A percentile compares a stretch with the other conserved stretches of the same genome.
Conservation (phyloP, 2,888 invertebrate genomes). For the Chaitophorus viminalis region DNA sequence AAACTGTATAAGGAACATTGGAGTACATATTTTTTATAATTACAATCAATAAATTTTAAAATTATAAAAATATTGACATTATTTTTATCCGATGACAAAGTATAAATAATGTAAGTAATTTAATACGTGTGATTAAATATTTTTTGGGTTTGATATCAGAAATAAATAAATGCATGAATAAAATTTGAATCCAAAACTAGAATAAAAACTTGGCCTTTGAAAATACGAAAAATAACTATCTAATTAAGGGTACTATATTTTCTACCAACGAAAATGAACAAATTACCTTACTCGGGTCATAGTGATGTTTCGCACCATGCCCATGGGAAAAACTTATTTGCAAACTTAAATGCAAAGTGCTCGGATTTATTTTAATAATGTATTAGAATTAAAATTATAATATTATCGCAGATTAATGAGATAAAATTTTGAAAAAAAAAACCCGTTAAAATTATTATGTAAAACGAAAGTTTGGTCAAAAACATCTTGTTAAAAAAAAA, state of each 20-base stretch:
- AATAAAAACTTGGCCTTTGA: not conserved
- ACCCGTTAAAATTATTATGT: not conserved
- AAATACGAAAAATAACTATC: constrained; percentile 5
- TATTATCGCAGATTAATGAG: not conserved
- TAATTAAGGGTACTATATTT: not conserved
- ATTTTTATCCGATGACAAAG: too few relatives aligned
- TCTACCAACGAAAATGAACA: constrained; percentile 11
- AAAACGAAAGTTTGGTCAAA: not conserved
- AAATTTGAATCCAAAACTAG: not conserved
- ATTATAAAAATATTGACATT: too few relatives aligned
- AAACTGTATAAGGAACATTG: too few relatives aligned
- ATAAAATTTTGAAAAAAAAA: not conserved
- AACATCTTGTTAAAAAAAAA: not conserved
- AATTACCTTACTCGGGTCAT: constrained; percentile 5
- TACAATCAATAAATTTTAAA: too few relatives aligned
- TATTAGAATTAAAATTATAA: constrained; percentile 18
- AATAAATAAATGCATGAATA: not conserved
- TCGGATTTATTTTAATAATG: not conserved
- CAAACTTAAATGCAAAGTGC: constrained; percentile 12
- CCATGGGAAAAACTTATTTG: not conserved
- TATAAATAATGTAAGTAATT: too few relatives aligned
- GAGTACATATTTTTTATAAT: too few relatives aligned
- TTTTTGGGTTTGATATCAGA: too few relatives aligned
- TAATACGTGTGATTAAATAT: too few relatives aligned
- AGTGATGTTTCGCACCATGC: not conserved